These are phyloP conservation scores for Gymnothorax reevesii DNA, from an alignment of 2,797 vertebrate genomes.

Conservation along the genomic window DNA sequence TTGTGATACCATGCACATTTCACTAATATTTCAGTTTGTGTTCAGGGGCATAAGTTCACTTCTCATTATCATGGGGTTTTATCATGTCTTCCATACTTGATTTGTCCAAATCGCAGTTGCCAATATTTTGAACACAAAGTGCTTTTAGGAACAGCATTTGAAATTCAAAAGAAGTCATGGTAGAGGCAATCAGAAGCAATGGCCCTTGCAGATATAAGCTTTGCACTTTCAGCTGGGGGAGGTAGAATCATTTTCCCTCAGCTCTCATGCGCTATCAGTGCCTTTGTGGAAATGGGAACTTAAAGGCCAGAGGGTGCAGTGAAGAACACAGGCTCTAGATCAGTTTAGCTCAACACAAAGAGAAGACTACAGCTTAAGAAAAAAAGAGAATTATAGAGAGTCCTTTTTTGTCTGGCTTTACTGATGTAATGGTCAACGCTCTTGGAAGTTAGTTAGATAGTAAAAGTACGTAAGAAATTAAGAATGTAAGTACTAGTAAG, in stretches of 20 bases:
- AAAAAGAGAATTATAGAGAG: slow-evolving; percentile 59
- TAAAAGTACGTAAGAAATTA: neutral
- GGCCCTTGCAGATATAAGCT: neutral
- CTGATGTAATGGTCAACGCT: slow-evolving; percentile 76
- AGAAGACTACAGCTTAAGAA: slow-evolving; percentile 36
- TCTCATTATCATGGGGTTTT: neutral
- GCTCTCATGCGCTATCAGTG: slow-evolving; percentile 64
- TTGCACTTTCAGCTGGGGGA: slow-evolving; percentile 71
- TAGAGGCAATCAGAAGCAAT: slow-evolving; percentile 3
- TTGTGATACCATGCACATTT: neutral
- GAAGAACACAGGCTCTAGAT: slow-evolving; percentile 68
- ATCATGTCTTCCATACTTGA: neutral
- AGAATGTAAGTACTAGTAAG: neutral
- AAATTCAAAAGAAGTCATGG: slow-evolving; percentile 15
- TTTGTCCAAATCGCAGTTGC: neutral
- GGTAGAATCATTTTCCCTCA: neutral
- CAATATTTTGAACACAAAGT: slow-evolving; percentile 13
- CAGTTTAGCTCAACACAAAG: slow-evolving; percentile 63
- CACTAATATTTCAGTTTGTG: neutral
- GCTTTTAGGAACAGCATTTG: neutral
- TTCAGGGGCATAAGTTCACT: slow-evolving; percentile 2
- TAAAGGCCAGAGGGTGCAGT: slow-evolving; percentile 71
- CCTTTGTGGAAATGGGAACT: slow-evolving; percentile 77
- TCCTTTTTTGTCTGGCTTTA: slow-evolving; percentile 74
- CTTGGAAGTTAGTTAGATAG: slow-evolving; percentile 55